phyloP scores from a whole-genome alignment of 1,140 invertebrate species.

The honey bee (Apis mellifera) region DNA sequence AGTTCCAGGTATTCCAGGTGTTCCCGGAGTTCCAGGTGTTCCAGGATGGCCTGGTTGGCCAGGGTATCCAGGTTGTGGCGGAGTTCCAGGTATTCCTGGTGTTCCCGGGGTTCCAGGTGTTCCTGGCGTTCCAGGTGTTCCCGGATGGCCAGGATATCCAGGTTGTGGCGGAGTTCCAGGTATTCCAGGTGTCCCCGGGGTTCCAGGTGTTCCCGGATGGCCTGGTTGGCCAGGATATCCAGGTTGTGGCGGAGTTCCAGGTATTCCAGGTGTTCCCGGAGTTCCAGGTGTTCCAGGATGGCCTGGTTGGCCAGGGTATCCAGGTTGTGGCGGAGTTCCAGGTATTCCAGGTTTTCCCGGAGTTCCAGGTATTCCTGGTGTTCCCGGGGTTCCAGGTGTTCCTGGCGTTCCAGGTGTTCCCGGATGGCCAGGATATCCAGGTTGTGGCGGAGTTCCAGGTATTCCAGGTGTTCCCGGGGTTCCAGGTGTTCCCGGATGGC shows the following conservation, averaged over 20 bases:
- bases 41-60: neutral
- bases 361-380: slow-evolving; percentile 16
- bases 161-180: slow-evolving; percentile 61
- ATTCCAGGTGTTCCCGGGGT: neutral
- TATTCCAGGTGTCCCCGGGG: slow-evolving; percentile 48
- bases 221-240: neutral
- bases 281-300: slow-evolving; percentile 46
- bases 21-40: slow-evolving; percentile 50
- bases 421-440: slow-evolving; percentile 73
- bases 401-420: slow-evolving; percentile 56
- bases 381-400: slow-evolving; percentile 39
- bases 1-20: slow-evolving; percentile 52
- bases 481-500: slow-evolving; percentile 18
- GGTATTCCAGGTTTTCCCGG: neutral
- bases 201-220: no score
- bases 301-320: slow-evolving; percentile 66
- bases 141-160: neutral
- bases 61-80: neutral
- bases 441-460: slow-evolving; percentile 28
- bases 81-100: slow-evolving; percentile 60
- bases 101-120: slow-evolving; percentile 12
- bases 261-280: no score
- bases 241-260: no score
- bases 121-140: neutral
- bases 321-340: slow-evolving; percentile 27